These are phyloP conservation scores for Dendronephthya gigantea DNA, from an alignment of 64 coral and sea anemone species.

Conservation along the genomic window DNA sequence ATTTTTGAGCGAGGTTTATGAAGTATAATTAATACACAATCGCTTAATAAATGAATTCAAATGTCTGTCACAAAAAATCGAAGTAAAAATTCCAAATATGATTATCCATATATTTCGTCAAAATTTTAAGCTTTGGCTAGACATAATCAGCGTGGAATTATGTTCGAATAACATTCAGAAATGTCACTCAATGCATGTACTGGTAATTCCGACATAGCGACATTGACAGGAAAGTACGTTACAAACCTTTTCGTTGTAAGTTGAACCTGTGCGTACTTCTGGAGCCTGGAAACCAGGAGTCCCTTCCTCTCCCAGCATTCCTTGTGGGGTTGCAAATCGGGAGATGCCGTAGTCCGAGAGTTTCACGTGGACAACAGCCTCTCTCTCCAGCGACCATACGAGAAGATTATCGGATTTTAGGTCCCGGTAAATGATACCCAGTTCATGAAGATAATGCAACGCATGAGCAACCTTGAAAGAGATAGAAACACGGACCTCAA, in stretches of 20 bases:
- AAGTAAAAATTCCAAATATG: too few species aligned
- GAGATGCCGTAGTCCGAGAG: constrained; percentile 97
- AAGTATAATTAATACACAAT: too few species aligned
- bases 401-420: constrained; percentile 87
- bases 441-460: constrained; percentile 85
- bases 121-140: too few species aligned
- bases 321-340: constrained; percentile 83
- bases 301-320: constrained; percentile 88
- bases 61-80: too few species aligned
- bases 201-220: too few species aligned
- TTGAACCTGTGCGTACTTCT: constrained; percentile 69
- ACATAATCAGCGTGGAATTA: too few species aligned
- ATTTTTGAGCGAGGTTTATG: too few species aligned
- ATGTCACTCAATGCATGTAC: too few species aligned
- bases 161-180: too few species aligned
- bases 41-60: too few species aligned
- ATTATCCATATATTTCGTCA: too few species aligned
- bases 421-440: constrained; percentile 92
- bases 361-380: constrained; percentile 64
- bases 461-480: constrained; percentile 60
- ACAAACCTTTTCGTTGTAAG: constrained; percentile 87
- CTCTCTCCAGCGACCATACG: constrained; percentile 57
- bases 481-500: neutral
- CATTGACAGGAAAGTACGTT: neutral
- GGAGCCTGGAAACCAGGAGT: constrained; percentile 96